phyloP scores from a whole-genome alignment of 1,140 invertebrate species.

The Chrysopa pallens region DNA sequence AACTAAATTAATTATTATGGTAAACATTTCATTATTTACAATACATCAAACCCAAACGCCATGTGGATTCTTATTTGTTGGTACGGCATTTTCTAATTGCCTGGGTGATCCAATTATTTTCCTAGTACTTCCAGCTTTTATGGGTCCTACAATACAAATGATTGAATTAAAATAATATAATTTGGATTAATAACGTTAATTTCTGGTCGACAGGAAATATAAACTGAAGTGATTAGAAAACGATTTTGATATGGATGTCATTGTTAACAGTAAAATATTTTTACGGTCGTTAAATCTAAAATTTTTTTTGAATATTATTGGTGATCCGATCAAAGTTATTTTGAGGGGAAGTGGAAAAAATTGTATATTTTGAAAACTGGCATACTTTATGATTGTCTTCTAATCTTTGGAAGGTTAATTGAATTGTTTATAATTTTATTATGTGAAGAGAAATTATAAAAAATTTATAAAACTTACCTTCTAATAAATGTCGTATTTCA shows the following conservation, averaged over 20 bases:
- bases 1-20: too few species aligned
- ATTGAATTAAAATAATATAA: not conserved
- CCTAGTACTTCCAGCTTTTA: constrained; percentile 68
- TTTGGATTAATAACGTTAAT: too few species aligned
- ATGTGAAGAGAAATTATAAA: constrained; percentile 1
- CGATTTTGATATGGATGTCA: too few species aligned
- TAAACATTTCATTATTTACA: not conserved
- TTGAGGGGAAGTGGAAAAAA: constrained; percentile 1
- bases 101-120: constrained; percentile 80
- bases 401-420: not conserved
- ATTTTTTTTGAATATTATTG: too few species aligned
- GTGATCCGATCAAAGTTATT: too few species aligned
- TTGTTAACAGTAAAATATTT: too few species aligned
- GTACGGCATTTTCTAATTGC: constrained; percentile 80
- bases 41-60: constrained; percentile 76
- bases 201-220: too few species aligned
- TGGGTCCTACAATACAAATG: constrained; percentile 36
- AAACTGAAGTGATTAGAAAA: too few species aligned
- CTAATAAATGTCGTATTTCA: constrained; percentile 59
- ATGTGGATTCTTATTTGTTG: constrained; percentile 87
- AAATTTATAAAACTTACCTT: constrained; percentile 30
- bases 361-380: too few species aligned
- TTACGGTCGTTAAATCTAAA: too few species aligned
- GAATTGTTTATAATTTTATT: not conserved
- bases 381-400: too few species aligned